phyloP scores from a whole-genome alignment of 2,888 invertebrate species.

The Gnatocerus cornutus region DNA sequence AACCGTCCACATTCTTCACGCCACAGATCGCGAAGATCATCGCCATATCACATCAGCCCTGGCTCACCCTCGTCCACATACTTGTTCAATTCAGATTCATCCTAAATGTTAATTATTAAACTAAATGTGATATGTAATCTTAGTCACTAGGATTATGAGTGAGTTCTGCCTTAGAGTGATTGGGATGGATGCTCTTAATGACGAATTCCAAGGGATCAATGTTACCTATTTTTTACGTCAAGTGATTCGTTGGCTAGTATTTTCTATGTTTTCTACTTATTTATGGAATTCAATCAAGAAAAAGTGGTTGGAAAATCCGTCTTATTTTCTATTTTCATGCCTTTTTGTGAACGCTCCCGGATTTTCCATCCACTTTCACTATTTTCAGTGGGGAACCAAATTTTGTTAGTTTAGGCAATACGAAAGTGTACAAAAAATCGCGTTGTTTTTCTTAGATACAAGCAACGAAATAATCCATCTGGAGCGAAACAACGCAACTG shows the following conservation, averaged over 20 bases:
- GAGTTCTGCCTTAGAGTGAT: constrained; percentile 40
- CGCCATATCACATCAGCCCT: constrained; percentile 29
- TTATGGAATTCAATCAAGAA: constrained; percentile 16
- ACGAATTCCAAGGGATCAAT: constrained; percentile 46
- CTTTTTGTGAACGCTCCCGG: no score
- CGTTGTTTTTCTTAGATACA: background rate
- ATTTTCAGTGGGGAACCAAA: constrained; percentile 28
- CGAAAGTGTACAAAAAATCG: constrained; percentile 30
- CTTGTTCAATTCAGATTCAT: constrained; percentile 23
- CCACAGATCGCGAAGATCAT: constrained; percentile 55
- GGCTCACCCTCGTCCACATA: constrained; percentile 34
- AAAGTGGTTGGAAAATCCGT: no score
- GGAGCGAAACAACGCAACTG: constrained; percentile 3
- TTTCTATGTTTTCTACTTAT: constrained; percentile 35
- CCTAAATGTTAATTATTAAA: constrained; percentile 48
- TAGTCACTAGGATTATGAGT: constrained; percentile 55
- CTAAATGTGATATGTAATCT: constrained; percentile 59
- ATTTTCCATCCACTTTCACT: background rate
- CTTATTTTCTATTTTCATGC: no score
- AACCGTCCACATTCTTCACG: constrained; percentile 53
- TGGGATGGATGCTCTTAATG: constrained; percentile 26
- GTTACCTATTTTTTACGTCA: constrained; percentile 34
- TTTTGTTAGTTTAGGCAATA: constrained; percentile 37
- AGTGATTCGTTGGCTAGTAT: constrained; percentile 20
- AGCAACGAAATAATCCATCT: constrained; percentile 16